Conservation (phyloP, 2,797 vertebrate species). For the Parauchenoglanis punctatus region DNA sequence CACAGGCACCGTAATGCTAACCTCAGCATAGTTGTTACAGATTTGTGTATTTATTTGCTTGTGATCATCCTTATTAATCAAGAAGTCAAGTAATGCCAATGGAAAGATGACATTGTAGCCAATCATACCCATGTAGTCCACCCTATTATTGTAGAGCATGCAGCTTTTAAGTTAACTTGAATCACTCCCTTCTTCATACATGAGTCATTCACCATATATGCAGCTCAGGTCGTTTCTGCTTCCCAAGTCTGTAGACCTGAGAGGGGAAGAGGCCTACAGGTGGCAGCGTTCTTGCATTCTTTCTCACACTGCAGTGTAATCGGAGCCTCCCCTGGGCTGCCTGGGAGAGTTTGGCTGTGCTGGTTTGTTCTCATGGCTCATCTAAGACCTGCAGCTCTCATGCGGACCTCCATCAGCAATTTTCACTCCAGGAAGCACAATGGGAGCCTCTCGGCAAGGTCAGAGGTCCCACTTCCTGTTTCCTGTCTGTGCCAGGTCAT, state of each 20-base stretch:
- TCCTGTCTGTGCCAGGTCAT: constrained; percentile 77
- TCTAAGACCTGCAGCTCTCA: constrained; percentile 25
- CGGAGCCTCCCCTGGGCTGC: constrained; percentile 54
- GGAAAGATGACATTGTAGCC: not conserved
- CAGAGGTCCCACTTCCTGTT: constrained; percentile 80
- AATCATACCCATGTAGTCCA: not conserved
- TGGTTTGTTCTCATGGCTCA: constrained; percentile 47
- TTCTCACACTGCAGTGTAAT: constrained; percentile 63
- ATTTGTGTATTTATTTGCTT: not conserved
- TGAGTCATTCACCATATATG: not conserved
- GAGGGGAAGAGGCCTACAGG: constrained; percentile 49
- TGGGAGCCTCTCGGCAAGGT: constrained; percentile 62
- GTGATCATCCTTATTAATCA: not conserved
- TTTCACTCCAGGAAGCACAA: constrained; percentile 53
- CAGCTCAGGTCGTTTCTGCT: constrained; percentile 3
- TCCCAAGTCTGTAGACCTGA: constrained; percentile 5
- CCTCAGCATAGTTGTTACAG: not conserved
- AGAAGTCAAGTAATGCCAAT: not conserved
- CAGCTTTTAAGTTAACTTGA: not conserved
- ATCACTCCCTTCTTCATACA: not conserved
- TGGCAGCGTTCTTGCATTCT: constrained; percentile 49
- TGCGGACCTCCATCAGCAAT: constrained; percentile 38
- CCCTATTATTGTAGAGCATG: not conserved
- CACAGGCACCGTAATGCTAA: not conserved
- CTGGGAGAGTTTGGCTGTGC: constrained; percentile 43